Evolutionary conservation across 2,113 vertebrate species (phyloP).

Genomic region (Clinocottus analis): DNA sequence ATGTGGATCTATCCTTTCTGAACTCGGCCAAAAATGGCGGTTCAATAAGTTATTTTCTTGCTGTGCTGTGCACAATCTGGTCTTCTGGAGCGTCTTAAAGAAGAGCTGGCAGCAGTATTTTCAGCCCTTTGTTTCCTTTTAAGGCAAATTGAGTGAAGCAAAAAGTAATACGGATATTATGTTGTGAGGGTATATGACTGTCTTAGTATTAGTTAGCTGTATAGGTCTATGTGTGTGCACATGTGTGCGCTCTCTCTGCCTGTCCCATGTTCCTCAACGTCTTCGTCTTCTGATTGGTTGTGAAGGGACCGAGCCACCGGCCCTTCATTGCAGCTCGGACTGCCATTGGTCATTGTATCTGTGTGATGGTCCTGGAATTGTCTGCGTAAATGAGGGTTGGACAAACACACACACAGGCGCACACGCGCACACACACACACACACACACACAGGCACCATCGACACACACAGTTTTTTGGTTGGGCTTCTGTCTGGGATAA

Average conservation of each 20-base stretch:
- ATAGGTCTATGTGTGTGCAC: neutral
- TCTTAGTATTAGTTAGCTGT: neutral
- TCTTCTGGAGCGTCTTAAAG: conserved; percentile 14
- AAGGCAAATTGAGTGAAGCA: neutral
- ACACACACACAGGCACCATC: conserved; percentile 22
- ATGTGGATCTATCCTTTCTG: conserved; percentile 26
- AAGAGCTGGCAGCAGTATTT: neutral
- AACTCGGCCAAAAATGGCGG: conserved; percentile 35
- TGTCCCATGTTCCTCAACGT: conserved; percentile 26
- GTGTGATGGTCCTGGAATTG: conserved; percentile 51
- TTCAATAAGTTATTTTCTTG: conserved; percentile 48
- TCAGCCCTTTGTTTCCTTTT: conserved; percentile 5
- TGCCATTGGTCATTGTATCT: conserved; percentile 70
- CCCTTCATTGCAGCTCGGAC: conserved; percentile 64
- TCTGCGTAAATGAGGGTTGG: conserved; percentile 51
- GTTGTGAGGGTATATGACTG: neutral
- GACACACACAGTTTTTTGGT: conserved; percentile 34
- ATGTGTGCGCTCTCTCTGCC: conserved; percentile 15
- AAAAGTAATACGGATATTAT: neutral
- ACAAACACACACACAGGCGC: conserved; percentile 23
- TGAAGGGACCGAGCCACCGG: conserved; percentile 52
- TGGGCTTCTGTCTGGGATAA: conserved; percentile 62
- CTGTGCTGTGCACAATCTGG: conserved; percentile 33
- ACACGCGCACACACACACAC: conserved; percentile 4
- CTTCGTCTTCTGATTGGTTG: conserved; percentile 62